These are phyloP conservation scores for Phaedon cochleariae DNA, from an alignment of 2,888 invertebrate species.

Conservation along the genomic window DNA sequence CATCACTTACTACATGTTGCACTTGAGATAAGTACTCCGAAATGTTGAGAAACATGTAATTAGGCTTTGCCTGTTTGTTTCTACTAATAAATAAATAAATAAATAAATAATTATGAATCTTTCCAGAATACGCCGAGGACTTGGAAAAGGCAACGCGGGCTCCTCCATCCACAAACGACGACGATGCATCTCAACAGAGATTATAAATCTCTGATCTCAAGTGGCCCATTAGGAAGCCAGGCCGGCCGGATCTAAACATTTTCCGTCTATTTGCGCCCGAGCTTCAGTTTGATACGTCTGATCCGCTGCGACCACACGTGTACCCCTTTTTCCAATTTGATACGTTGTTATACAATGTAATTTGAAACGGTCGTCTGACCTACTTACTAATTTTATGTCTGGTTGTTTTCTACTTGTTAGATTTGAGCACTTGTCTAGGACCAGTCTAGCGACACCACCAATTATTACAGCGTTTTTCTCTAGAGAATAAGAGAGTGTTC, in stretches of 20 bases:
- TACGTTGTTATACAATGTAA: conserved; percentile 15
- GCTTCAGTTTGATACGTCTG: neutral
- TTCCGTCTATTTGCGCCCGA: neutral
- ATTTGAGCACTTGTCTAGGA: neutral
- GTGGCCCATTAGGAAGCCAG: neutral
- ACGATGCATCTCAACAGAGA: neutral
- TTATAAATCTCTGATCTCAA: too few species aligned
- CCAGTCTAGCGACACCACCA: neutral
- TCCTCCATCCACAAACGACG: neutral
- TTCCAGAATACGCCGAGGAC: conserved; percentile 10
- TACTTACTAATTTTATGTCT: conserved; percentile 4
- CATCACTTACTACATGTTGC: too few species aligned
- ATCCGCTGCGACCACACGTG: too few species aligned
- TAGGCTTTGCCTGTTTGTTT: too few species aligned
- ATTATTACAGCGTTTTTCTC: too few species aligned
- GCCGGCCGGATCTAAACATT: neutral
- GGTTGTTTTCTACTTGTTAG: neutral
- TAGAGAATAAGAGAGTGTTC: too few species aligned
- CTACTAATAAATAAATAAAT: too few species aligned
- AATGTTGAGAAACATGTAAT: too few species aligned
- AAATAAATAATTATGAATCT: too few species aligned
- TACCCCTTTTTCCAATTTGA: conserved; percentile 11
- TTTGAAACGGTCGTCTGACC: conserved; percentile 9
- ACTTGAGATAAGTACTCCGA: too few species aligned
- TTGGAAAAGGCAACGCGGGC: too few species aligned